Percentiles rank a stretch among this genome's conserved stretches.
Evolutionary conservation across 2,113 vertebrate species (phyloP).

Genomic region (Cacatua alba): DNA sequence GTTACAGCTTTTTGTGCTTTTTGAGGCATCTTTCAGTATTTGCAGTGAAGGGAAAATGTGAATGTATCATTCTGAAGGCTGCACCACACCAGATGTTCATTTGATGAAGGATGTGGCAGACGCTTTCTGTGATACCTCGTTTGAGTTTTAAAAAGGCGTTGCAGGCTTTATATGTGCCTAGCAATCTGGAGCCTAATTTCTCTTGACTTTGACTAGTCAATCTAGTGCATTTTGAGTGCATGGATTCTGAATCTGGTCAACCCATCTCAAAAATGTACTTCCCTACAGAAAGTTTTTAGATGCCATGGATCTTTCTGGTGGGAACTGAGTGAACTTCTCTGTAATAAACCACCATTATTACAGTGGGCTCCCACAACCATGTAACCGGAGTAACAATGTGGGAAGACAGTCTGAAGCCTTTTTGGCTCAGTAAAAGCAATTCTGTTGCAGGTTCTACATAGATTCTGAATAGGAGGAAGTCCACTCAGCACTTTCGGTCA

Average conservation of each 20-base stretch:
- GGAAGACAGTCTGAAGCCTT: neutral
- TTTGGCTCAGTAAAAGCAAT: neutral
- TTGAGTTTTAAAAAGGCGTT: neutral
- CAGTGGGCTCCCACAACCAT: neutral
- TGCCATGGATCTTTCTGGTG: neutral
- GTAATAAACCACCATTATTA: neutral
- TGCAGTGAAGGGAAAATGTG: neutral
- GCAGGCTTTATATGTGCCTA: neutral
- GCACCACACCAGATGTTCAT: neutral
- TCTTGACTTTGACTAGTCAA: neutral
- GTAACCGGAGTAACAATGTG: neutral
- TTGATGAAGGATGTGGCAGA: neutral
- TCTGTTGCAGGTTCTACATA: neutral
- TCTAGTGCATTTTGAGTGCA: neutral
- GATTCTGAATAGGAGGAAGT: neutral
- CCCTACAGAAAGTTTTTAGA: neutral
- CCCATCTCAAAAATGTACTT: neutral
- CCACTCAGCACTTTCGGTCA: fast-evolving
- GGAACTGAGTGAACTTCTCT: neutral
- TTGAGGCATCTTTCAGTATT: neutral
- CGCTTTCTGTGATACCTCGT: neutral
- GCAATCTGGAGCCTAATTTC: neutral
- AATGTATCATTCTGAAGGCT: neutral
- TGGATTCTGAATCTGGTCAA: neutral
- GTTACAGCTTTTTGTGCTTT: neutral